phyloP scores from a whole-genome alignment of 2,113 vertebrate genomes.

The Riparia riparia region DNA sequence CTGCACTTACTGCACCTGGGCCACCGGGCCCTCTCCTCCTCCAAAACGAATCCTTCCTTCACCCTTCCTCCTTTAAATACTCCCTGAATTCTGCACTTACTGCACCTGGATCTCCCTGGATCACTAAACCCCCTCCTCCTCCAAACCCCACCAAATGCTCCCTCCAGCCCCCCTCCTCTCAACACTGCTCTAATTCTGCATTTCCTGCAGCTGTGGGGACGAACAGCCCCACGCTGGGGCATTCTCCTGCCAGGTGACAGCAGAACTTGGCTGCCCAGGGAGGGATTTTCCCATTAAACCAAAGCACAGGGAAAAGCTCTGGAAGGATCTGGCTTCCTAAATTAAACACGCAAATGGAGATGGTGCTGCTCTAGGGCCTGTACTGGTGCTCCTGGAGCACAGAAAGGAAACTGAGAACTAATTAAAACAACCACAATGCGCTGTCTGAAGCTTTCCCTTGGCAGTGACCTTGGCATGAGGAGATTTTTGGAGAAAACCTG shows the following conservation, averaged over 20 bases:
- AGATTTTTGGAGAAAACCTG: background rate
- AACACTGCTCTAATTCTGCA: background rate
- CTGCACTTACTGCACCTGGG: background rate
- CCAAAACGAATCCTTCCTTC: too few species aligned
- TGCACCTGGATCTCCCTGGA: background rate
- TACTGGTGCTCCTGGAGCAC: background rate
- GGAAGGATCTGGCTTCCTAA: background rate
- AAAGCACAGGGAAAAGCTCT: accelerated
- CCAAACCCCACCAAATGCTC: accelerated
- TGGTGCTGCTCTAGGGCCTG: accelerated
- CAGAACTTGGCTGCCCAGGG: background rate
- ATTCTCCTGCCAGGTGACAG: background rate
- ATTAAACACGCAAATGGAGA: background rate
- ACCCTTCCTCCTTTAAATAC: accelerated
- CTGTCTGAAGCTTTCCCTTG: too few species aligned
- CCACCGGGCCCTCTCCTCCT: too few species aligned
- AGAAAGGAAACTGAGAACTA: background rate
- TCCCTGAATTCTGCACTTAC: background rate
- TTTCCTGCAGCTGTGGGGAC: background rate
- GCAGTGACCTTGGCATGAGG: accelerated
- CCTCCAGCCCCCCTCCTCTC: background rate
- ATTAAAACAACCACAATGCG: accelerated
- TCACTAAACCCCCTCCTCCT: background rate
- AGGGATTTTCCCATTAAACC: background rate
- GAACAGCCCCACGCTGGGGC: accelerated